Base-by-base conservation (phyloP, 2,113 vertebrate species). In the Anhinga anhinga region DNA sequence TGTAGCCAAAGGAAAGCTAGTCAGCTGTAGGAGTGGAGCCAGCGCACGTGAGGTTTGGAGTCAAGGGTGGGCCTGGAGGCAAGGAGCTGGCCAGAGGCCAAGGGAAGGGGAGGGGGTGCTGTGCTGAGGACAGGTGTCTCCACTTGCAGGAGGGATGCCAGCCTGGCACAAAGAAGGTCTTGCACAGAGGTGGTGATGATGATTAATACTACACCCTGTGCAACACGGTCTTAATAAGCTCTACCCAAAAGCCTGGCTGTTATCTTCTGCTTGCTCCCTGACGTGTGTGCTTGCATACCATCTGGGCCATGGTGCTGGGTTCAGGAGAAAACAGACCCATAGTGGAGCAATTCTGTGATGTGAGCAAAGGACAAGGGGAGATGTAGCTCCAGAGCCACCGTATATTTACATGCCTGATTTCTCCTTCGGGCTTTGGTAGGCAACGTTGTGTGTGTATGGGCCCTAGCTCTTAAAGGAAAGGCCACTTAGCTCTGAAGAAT, bases 121-220 rank as follows among this genome's bases (percentile, higher is more conserved):
- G 27, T 0, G 0, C 36, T 3, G 3, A 34, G 53, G 47, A 22
- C 10, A 53, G 25, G 74, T 49, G 30, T 65, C 65, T 14, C n/a
- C 0, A 0, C 38, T 38, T 19, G 2, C 50, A 32, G 47, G 52
- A 65, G 40, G 44, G 17, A 45, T 15, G 27, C 12, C 78, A 74
- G 55, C 53, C 40, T 62, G 55, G 56, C 56, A 49, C 16, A 65
- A 15, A 77, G 76, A 26, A 38, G 66, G n/a, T 26, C 26, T 63
- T 76, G n/a, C 86, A 18, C 38, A 69, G 74, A 50, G 49, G 26
- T 66, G 10, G 7, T 71, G 44, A 22, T 53, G 63, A 19, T 79
- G 63, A 49, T 78, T 70, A 66, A 29, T 66, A 27, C 21, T 53
- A 3, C 15, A 32, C 19, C 5, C 10, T 26, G 15, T 38, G 40